These are phyloP conservation scores for Crocuta crocuta DNA, from an alignment of 2,113 vertebrate genomes.

Conservation along the genomic window DNA sequence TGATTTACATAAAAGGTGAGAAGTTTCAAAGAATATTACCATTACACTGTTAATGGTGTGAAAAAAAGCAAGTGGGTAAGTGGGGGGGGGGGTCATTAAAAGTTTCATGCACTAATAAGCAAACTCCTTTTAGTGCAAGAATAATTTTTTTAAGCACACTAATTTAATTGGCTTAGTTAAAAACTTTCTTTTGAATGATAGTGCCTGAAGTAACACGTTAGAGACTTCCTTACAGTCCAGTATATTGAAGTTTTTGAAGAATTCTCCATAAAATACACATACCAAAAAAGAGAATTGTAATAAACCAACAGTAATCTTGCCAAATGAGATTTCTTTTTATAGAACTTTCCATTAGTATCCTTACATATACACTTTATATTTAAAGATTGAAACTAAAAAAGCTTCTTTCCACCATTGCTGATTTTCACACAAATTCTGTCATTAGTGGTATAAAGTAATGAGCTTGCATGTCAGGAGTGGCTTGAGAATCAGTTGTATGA, in stretches of 20 bases:
- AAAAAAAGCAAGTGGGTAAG: conserved; percentile 52
- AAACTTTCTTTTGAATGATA: conserved; percentile 36
- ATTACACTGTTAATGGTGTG: conserved; percentile 74
- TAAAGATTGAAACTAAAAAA: not conserved
- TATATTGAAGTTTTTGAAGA: conserved; percentile 37
- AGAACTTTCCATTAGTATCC: not conserved
- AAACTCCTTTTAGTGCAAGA: conserved; percentile 53
- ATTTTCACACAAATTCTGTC: not conserved
- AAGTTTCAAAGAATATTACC: conserved; percentile 70
- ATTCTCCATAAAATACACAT: not conserved
- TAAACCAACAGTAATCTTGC: not conserved
- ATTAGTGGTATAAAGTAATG: not conserved
- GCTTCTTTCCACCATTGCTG: not conserved
- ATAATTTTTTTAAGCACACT: conserved; percentile 33
- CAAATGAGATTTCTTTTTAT: conserved; percentile 2
- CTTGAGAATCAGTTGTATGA: not conserved
- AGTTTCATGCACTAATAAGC: conserved; percentile 39
- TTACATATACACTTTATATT: not conserved
- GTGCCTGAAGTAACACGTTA: conserved; percentile 4
- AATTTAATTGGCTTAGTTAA: conserved; percentile 63
- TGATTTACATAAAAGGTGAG: conserved; percentile 74
- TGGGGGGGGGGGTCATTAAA: conserved; percentile 57
- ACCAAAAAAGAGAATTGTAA: not conserved
- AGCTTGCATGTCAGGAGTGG: not conserved
- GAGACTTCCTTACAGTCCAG: not conserved